These are phyloP conservation scores for Oreochromis grahami DNA, from an alignment of 2,797 vertebrate genomes.

Conservation along the genomic window DNA sequence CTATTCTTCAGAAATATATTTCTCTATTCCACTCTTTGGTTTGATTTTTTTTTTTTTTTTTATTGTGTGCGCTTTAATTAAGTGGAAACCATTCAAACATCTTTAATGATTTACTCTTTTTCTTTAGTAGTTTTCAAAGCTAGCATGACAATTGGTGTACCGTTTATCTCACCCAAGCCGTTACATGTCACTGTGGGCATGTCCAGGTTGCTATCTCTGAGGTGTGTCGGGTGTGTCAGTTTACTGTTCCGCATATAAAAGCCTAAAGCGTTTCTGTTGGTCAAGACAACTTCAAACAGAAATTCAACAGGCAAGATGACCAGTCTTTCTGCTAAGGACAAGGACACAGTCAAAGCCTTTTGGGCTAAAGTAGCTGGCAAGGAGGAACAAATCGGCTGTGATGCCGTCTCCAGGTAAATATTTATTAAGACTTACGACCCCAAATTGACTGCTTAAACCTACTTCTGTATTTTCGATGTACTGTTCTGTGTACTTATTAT, in stretches of 20 bases:
- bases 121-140: background rate
- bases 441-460: fast-evolving
- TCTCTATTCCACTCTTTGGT: background rate
- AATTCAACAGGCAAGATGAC: slow-evolving; percentile 49
- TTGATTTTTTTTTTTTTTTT: background rate
- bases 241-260: slow-evolving; percentile 28
- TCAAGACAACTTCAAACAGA: background rate
- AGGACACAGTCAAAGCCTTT: slow-evolving; percentile 57
- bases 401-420: slow-evolving; percentile 75
- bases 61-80: background rate
- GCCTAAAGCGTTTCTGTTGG: background rate
- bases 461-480: background rate
- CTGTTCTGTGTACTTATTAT: background rate
- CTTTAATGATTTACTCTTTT: background rate
- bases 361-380: slow-evolving; percentile 53
- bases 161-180: background rate
- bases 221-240: background rate
- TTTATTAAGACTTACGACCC: background rate
- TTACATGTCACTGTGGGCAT: background rate
- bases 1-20: background rate
- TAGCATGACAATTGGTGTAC: background rate
- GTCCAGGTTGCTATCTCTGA: background rate
- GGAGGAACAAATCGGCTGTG: slow-evolving; percentile 29
- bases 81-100: background rate
- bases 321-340: slow-evolving; percentile 72